phyloP scores from a whole-genome alignment of 2,797 vertebrate species.

The Chelon labrosus region DNA sequence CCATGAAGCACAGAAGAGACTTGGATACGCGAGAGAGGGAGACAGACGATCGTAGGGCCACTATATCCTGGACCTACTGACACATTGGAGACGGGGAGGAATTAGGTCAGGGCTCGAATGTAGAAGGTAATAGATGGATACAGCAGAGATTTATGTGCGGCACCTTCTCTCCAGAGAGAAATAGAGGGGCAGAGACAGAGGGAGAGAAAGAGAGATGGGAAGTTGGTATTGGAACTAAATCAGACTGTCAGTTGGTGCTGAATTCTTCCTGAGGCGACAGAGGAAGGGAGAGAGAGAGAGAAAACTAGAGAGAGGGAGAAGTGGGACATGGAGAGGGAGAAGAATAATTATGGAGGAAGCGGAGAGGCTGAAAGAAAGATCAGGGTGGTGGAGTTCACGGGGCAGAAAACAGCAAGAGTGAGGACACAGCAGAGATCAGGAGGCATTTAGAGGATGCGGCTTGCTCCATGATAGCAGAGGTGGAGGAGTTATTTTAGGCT shows the following conservation, averaged over 20 bases:
- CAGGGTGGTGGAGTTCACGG: constrained; percentile 57
- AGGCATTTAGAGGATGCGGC: constrained; percentile 53
- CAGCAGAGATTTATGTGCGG: constrained; percentile 77
- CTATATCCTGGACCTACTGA: constrained; percentile 77
- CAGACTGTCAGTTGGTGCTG: constrained; percentile 77
- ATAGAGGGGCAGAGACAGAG: constrained; percentile 59
- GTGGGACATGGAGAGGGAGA: constrained; percentile 65
- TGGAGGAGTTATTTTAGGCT: constrained; percentile 36
- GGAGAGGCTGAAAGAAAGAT: constrained; percentile 60
- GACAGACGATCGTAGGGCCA: constrained; percentile 47
- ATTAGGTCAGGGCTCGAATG: constrained; percentile 75
- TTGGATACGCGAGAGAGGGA: constrained; percentile 52
- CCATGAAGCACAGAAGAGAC: constrained; percentile 65
- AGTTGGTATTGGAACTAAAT: constrained; percentile 77
- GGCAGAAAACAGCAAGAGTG: constrained; percentile 48
- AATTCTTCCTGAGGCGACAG: constrained; percentile 73
- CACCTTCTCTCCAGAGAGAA: constrained; percentile 68
- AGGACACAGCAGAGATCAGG: constrained; percentile 40
- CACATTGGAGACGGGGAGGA: constrained; percentile 74
- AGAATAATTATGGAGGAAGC: constrained; percentile 60
- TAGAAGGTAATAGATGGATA: constrained; percentile 79
- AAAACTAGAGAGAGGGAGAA: constrained; percentile 40
- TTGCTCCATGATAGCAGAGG: constrained; percentile 3
- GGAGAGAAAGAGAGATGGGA: constrained; percentile 68
- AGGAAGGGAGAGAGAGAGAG: constrained; percentile 31